Conservation (phyloP, 2,888 invertebrate species). For the Hypercompe scribonia region DNA sequence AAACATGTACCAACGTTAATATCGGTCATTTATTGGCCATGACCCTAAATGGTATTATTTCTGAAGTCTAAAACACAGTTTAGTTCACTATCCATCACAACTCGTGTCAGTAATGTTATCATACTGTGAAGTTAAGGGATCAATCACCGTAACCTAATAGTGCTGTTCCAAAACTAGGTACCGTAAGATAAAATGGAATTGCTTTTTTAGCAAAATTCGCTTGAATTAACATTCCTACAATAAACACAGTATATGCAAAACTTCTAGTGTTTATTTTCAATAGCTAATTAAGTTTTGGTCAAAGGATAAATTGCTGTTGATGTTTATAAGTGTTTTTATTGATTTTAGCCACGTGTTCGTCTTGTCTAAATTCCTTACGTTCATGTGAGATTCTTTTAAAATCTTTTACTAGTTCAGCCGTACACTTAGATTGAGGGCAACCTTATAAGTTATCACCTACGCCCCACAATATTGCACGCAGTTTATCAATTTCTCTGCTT, state of each 20-base stretch:
- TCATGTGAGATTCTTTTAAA: not conserved
- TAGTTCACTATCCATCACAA: conserved; percentile 75
- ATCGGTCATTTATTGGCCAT: conserved; percentile 53
- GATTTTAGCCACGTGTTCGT: no score
- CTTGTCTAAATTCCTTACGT: no score
- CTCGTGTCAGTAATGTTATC: conserved; percentile 70
- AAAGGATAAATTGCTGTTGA: no score
- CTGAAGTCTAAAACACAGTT: conserved; percentile 67
- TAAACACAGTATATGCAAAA: not conserved
- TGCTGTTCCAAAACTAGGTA: conserved; percentile 56
- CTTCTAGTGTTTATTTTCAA: not conserved
- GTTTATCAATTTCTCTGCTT: no score
- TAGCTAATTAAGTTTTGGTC: not conserved
- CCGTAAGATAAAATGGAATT: conserved; percentile 17
- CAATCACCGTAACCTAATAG: conserved; percentile 80
- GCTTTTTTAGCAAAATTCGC: not conserved
- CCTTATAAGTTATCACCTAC: no score
- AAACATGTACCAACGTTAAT: conserved; percentile 42
- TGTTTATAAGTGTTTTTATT: no score
- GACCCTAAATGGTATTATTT: conserved; percentile 59
- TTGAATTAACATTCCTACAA: not conserved
- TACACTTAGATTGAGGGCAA: no score
- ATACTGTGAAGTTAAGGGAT: conserved; percentile 58
- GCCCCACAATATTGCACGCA: no score
- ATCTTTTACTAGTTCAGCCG: not conserved